Conservation (phyloP, 2,888 invertebrate species). For the Xestia c-nigrum region DNA sequence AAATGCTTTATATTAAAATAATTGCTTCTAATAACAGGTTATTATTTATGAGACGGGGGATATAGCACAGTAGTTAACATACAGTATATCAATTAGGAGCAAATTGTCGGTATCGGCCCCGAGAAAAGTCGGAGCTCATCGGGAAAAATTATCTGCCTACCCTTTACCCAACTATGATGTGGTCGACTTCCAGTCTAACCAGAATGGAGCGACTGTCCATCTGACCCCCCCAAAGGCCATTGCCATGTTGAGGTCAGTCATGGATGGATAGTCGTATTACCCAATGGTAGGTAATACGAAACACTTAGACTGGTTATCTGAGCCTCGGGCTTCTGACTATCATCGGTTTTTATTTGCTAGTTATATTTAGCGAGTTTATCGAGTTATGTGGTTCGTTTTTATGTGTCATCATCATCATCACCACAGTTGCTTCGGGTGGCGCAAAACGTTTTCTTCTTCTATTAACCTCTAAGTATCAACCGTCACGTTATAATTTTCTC, state of each 20-base stretch:
- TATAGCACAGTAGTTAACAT: background rate
- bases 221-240: background rate
- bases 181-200: background rate
- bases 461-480: no score
- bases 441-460: no score
- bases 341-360: background rate
- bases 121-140: background rate
- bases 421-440: no score
- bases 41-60: slow-evolving; percentile 49
- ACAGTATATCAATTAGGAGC: background rate
- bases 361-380: background rate
- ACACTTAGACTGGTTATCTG: background rate
- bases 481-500: no score
- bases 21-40: slow-evolving; percentile 59
- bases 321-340: background rate
- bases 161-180: background rate
- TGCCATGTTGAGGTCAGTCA: no score
- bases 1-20: slow-evolving; percentile 55
- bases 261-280: no score
- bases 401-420: no score
- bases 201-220: background rate
- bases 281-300: no score
- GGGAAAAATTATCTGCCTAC: background rate
- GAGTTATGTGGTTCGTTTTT: background rate
- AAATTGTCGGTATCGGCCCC: background rate